Evolutionary conservation across 53 echinoderm and acorn worm species (phyloP).

Genomic region (Holothuria scabra): DNA sequence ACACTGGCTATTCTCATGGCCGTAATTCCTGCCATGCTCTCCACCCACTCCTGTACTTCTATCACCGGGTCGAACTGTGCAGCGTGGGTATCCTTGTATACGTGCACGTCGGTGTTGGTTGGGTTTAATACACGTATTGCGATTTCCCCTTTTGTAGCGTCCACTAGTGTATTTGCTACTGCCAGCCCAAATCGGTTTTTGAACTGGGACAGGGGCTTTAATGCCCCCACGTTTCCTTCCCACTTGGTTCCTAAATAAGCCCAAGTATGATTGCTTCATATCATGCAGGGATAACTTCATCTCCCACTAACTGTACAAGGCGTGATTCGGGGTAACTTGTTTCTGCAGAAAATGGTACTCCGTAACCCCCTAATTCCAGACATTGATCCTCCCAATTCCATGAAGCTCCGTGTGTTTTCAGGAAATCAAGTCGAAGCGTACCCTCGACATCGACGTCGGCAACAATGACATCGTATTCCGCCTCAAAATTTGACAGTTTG

Average conservation of each 20-base stretch:
- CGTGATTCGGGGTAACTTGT: constrained; percentile 24
- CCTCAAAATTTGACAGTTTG: background rate
- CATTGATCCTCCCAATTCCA: constrained; percentile 28
- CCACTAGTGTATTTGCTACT: constrained; percentile 44
- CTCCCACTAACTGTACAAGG: constrained; percentile 40
- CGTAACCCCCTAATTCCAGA: constrained; percentile 33
- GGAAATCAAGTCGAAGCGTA: constrained; percentile 66
- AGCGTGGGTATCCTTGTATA: too few species aligned
- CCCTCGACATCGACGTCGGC: too few species aligned
- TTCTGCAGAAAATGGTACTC: constrained; percentile 13
- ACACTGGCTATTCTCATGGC: too few species aligned
- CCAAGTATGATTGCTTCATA: constrained; percentile 48
- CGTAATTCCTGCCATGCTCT: background rate
- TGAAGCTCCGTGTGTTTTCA: constrained; percentile 22
- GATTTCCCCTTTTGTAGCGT: too few species aligned
- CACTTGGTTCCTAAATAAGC: background rate
- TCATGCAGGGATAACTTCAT: constrained; percentile 47
- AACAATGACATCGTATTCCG: constrained; percentile 7
- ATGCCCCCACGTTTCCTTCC: constrained; percentile 1
- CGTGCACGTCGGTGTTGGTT: background rate
- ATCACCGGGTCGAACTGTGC: constrained; percentile 49
- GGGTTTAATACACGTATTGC: constrained; percentile 54
- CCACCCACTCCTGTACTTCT: background rate
- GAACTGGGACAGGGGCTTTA: constrained; percentile 19
- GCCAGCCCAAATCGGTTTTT: constrained; percentile 31